Percentiles rank a stretch among this genome's conserved stretches.
Evolutionary conservation across 2,113 vertebrate genomes (phyloP).

Genomic region (Rhea americana): DNA sequence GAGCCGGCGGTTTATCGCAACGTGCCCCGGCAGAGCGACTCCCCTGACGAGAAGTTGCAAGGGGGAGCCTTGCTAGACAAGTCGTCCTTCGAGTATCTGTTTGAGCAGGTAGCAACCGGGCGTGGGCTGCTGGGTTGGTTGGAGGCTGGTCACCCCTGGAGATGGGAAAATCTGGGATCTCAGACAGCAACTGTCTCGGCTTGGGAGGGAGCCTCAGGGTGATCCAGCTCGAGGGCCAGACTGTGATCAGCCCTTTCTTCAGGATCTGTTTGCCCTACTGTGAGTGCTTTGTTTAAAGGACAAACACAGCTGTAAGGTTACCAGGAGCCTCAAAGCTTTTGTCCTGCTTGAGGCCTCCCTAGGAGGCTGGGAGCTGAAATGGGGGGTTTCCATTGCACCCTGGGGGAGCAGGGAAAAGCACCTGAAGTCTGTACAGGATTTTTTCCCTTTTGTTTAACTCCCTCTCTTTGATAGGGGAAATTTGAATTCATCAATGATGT

Average conservation of each 20-base stretch:
- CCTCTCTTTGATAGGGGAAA: slow-evolving; percentile 79
- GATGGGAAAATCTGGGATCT: not conserved
- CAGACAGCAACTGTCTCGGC: too few relatives aligned
- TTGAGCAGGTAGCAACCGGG: slow-evolving; percentile 80
- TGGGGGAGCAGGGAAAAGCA: fast-evolving
- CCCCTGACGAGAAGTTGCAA: not conserved
- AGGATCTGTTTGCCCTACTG: not conserved
- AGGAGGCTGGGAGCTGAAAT: not conserved
- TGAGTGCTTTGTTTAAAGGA: not conserved
- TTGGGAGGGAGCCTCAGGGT: too few relatives aligned
- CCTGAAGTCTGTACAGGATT: fast-evolving
- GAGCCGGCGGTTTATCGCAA: slow-evolving; percentile 82
- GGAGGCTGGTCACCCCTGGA: fast-evolving
- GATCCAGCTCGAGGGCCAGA: too few relatives aligned
- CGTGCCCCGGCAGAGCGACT: slow-evolving; percentile 20
- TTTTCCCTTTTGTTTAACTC: fast-evolving
- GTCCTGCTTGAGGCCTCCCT: not conserved
- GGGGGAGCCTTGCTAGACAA: slow-evolving; percentile 81
- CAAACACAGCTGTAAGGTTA: not conserved
- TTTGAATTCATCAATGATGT: slow-evolving; percentile 89
- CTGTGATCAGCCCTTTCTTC: fast-evolving
- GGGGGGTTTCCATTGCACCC: fast-evolving
- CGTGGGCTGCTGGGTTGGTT: not conserved
- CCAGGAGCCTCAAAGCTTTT: not conserved
- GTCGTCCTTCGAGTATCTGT: slow-evolving; percentile 88